Conservation (phyloP, 53 echinoderm and acorn worm genomes). For the Paracentrotus lividus region DNA sequence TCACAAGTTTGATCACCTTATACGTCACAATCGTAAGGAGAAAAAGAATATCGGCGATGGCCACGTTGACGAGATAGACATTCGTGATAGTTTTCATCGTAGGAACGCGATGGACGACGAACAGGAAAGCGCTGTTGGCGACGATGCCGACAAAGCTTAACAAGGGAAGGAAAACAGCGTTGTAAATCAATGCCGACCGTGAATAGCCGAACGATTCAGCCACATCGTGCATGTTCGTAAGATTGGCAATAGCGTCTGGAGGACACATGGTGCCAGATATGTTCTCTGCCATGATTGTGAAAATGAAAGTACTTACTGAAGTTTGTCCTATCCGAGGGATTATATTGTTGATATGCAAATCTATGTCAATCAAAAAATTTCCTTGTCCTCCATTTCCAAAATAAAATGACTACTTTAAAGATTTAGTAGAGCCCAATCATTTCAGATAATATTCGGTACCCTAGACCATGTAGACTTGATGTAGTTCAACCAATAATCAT, state of each 20-base stretch:
- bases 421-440: too few species aligned
- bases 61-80: constrained; percentile 86
- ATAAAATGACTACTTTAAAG: too few species aligned
- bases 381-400: too few species aligned
- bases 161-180: constrained; percentile 79
- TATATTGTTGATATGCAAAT: too few species aligned
- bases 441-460: too few species aligned
- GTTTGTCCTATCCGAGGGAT: not conserved
- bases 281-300: not conserved
- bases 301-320: not conserved
- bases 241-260: not conserved
- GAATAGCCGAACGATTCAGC: constrained; percentile 72
- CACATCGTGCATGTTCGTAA: not conserved
- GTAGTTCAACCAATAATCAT: too few species aligned
- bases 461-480: too few species aligned
- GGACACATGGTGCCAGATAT: constrained; percentile 33
- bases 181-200: constrained; percentile 67
- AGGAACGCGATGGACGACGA: constrained; percentile 83
- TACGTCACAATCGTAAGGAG: constrained; percentile 79
- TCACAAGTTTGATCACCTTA: constrained; percentile 72
- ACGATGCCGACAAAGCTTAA: constrained; percentile 79
- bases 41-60: constrained; percentile 89
- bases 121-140: constrained; percentile 85
- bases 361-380: too few species aligned
- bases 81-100: constrained; percentile 94